Evolutionary conservation across 2,888 invertebrate species (phyloP), one percentile per base, ranked within the genome.

Genomic region (Galeruca laticollis): DNA sequence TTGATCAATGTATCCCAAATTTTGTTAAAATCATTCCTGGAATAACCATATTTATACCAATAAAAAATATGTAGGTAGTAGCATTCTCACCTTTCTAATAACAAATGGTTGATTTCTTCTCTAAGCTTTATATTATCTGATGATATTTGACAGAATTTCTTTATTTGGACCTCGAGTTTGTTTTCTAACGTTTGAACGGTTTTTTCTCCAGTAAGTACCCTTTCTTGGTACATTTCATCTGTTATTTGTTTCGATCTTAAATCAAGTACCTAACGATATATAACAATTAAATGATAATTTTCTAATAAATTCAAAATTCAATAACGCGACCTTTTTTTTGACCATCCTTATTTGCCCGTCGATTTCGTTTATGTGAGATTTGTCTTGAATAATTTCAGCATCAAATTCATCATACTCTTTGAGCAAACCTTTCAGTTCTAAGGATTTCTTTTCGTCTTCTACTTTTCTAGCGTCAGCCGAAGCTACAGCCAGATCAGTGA

Each of bases 1-100:
- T 90, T 90, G 43, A 94, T 90, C 80, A 95, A 88, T 77, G 91
- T 91, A 81, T 92, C 91, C 91, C 95, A 95, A 71, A 93, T 88
- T 11, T 89, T 88, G 83, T 96, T 96, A 85, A 97, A 97, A 77
- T 92, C 91, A 10, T 71, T 89, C 37, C 96, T 91, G 77, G 11
- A 77, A 74, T n/a, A 70, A 57, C 18, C 9, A 47, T 11, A 52
- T 8, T 9, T 40, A 47, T 51, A 26, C 15, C 1, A 26, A 1
- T 21, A 18, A 51, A 51, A 51, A 21, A 10, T 2, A 11, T 8
- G 2, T 15, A 31, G 6, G 20, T 43, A 43, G 9, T 21, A 20
- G n/a, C 37, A 40, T 18, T 35, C 13, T 18, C 40, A 54, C 60
- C 56, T 65, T 43, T 57, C 61, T 11, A 40, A 18, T 15, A 68